These are phyloP conservation scores for Papilio xuthus DNA, from an alignment of 1,140 invertebrate genomes.

Conservation along the genomic window DNA sequence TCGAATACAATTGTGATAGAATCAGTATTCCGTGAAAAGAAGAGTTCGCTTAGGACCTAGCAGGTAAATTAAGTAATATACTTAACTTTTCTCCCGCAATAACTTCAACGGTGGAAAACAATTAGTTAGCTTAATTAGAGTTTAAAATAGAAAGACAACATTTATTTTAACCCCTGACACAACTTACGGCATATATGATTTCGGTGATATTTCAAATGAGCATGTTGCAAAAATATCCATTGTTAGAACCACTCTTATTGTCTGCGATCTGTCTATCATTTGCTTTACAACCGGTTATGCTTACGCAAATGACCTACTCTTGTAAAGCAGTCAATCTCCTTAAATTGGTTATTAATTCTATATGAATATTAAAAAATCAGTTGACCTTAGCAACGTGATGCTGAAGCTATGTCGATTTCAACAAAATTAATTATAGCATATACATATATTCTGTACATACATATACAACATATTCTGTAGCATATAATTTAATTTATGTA, in stretches of 20 bases:
- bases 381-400: slow-evolving; percentile 30
- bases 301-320: slow-evolving; percentile 49
- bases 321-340: slow-evolving; percentile 44
- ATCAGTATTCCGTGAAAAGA: too few species aligned
- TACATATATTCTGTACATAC: too few species aligned
- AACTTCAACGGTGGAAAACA: too few species aligned
- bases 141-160: too few species aligned
- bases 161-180: too few species aligned
- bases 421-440: slow-evolving; percentile 4
- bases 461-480: slow-evolving; percentile 4
- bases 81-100: too few species aligned
- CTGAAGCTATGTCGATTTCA: neutral
- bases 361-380: slow-evolving; percentile 36
- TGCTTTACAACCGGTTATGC: slow-evolving; percentile 47
- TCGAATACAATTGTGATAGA: too few species aligned
- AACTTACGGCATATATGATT: slow-evolving; percentile 35
- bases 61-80: too few species aligned
- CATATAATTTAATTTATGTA: neutral
- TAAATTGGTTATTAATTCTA: slow-evolving; percentile 26
- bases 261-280: slow-evolving; percentile 54
- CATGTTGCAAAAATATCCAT: slow-evolving; percentile 57
- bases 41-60: too few species aligned
- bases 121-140: too few species aligned
- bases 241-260: slow-evolving; percentile 53
- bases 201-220: slow-evolving; percentile 40